A percentile compares a stretch with the other conserved stretches of the same genome.
Evolutionary conservation across 2,888 invertebrate species (phyloP).

Genomic region (Cephus spinipes): DNA sequence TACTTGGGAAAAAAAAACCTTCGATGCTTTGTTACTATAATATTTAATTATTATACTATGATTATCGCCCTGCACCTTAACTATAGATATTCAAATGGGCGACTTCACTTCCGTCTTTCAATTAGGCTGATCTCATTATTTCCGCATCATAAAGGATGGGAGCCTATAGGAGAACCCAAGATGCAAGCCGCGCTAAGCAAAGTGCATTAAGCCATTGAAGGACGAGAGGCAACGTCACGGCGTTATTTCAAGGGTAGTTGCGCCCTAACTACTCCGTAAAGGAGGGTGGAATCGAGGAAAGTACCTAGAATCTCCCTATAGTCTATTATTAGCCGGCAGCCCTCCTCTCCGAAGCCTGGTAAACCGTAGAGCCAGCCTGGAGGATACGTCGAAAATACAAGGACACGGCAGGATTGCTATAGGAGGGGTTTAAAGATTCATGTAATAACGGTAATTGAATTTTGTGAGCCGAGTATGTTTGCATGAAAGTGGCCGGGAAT

Average conservation of each 20-base stretch:
- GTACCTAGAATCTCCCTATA: not conserved
- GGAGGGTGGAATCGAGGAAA: not conserved
- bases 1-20: too few relatives aligned
- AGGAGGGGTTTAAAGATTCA: not conserved
- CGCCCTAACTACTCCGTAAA: conserved; percentile 22
- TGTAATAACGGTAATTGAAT: not conserved
- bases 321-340: not conserved
- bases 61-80: not conserved
- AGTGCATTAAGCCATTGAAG: conserved; percentile 30
- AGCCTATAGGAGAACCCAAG: conserved; percentile 1
- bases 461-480: not conserved
- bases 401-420: not conserved
- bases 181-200: conserved; percentile 26
- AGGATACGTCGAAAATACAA: not conserved
- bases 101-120: not conserved
- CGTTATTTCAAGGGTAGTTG: conserved; percentile 40
- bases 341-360: not conserved
- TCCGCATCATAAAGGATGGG: conserved; percentile 22
- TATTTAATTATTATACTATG: too few relatives aligned
- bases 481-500: not conserved
- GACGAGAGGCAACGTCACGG: conserved; percentile 13
- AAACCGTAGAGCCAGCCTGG: not conserved
- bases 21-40: not conserved
- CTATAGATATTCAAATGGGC: not conserved
- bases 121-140: conserved; percentile 18